Base-by-base conservation (phyloP, 2,888 invertebrate species). In the Pristionchus mayeri region DNA sequence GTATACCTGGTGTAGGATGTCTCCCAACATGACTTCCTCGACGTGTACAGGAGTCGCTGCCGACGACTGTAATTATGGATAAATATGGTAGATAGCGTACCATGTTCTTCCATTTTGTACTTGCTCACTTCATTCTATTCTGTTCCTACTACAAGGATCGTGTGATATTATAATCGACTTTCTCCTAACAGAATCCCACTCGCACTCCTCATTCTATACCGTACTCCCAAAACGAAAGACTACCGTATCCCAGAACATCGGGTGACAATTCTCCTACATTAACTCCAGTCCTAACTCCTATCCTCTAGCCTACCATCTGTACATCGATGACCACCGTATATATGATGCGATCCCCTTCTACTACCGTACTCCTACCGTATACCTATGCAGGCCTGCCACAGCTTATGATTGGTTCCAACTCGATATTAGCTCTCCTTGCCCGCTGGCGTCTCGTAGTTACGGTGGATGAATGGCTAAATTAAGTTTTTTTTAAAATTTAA, bases 11-110 rank as follows among this genome's bases (percentile, higher is more conserved):
- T 95, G 95, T 89, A 96, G 93, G 89, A 95, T 94, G 16, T 95
- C 52, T 44, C 81, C 95, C 30, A 95, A 94, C 88, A 95, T 94
- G 92, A 95, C 96, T 93, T 96, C 97, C 92, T 96, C 95, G 94
- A 97, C 97, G 94, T 97, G 97, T 0, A 96, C 96, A 3, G 97
- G 97, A 7, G 97, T 97, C 71, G 97, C 97, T 67, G 97, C 96
- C 0, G 96, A 96, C 0, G 97, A 97, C 88, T 97, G 94, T 40
- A 96, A 63, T 4, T 52, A 30, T 34, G 7, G 44, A 76, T 95
- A n/a, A n/a, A 95, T 30, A n/a, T 44, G 2, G 30, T n/a, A n/a
- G 37, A 24, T 67, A 67, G 7, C 48, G n/a, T 71, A 37, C 3
- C n/a, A n/a, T n/a, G n/a, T n/a, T n/a, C n/a, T n/a, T n/a, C n/a